phyloP scores from a whole-genome alignment of 2,113 vertebrate genomes.

The Cyprinus carpio region DNA sequence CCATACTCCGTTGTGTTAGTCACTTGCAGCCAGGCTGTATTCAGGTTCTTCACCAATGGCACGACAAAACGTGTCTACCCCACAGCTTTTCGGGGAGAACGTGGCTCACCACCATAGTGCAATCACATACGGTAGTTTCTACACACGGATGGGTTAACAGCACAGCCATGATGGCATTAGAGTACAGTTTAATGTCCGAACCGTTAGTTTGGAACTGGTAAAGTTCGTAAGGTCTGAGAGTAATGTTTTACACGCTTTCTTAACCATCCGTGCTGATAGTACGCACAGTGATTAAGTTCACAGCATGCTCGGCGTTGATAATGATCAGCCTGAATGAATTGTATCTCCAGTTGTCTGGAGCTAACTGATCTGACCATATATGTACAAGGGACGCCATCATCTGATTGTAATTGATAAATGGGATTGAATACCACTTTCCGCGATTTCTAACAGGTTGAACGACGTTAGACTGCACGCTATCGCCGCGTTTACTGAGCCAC shows the following conservation, averaged over 20 bases:
- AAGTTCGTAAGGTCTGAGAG: neutral
- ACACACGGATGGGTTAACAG: constrained; percentile 68
- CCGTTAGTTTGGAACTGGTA: constrained; percentile 26
- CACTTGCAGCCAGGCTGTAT: neutral
- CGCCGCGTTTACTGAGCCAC: neutral
- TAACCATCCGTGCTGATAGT: accelerated
- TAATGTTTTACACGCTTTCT: accelerated
- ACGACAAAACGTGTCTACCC: constrained; percentile 55
- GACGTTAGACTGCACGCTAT: constrained; percentile 62
- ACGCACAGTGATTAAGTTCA: neutral
- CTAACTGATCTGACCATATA: neutral
- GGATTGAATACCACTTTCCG: constrained; percentile 60
- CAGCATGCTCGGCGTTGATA: neutral
- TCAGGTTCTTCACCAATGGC: neutral
- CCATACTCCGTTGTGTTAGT: neutral
- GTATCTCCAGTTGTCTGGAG: neutral
- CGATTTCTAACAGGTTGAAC: constrained; percentile 54
- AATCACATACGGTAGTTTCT: constrained; percentile 49
- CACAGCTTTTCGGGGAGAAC: constrained; percentile 35
- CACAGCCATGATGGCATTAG: constrained; percentile 33
- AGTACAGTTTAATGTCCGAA: neutral
- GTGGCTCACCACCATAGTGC: constrained; percentile 58
- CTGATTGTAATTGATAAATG: neutral
- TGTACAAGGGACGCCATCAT: neutral
- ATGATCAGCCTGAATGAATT: constrained; percentile 64